These are phyloP conservation scores for Chelonoidis abingdonii DNA, from an alignment of 2,113 vertebrate genomes.

Conservation along the genomic window DNA sequence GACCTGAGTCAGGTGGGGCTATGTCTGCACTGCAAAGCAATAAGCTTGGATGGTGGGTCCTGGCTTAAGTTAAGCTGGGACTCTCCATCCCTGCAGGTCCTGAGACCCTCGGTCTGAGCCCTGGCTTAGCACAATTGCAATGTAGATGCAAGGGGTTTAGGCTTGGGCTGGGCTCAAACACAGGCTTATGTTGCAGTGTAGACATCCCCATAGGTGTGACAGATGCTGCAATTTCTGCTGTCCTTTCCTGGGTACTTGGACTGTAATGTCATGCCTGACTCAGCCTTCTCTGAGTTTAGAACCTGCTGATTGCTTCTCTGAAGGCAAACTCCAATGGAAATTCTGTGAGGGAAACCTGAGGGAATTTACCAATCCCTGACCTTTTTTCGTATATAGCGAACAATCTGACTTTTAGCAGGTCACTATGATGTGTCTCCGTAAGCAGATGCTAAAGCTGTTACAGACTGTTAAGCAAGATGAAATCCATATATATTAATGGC, in stretches of 20 bases:
- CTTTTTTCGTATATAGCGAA: not conserved
- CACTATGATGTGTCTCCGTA: not conserved
- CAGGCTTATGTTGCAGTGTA: not conserved
- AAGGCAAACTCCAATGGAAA: not conserved
- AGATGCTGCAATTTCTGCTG: not conserved
- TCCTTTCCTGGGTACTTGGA: not conserved
- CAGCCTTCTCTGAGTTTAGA: not conserved
- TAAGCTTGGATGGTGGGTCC: not conserved
- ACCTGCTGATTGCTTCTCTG: not conserved
- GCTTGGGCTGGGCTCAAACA: not conserved
- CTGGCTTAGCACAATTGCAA: not conserved
- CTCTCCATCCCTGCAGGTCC: not conserved
- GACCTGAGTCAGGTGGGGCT: not conserved
- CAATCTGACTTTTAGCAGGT: not conserved
- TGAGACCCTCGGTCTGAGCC: not conserved
- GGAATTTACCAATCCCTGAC: not conserved
- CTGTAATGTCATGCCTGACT: not conserved
- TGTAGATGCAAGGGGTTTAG: not conserved
- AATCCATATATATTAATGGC: rapidly evolving
- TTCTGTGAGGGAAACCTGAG: not conserved
- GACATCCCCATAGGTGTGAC: not conserved
- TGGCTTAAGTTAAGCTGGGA: not conserved
- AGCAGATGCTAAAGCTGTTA: not conserved
- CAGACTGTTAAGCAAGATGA: not conserved
- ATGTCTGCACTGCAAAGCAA: not conserved